Evolutionary conservation across 2,888 invertebrate species (phyloP), one percentile per base, ranked within the genome.

Genomic region (Bombylius discolor): DNA sequence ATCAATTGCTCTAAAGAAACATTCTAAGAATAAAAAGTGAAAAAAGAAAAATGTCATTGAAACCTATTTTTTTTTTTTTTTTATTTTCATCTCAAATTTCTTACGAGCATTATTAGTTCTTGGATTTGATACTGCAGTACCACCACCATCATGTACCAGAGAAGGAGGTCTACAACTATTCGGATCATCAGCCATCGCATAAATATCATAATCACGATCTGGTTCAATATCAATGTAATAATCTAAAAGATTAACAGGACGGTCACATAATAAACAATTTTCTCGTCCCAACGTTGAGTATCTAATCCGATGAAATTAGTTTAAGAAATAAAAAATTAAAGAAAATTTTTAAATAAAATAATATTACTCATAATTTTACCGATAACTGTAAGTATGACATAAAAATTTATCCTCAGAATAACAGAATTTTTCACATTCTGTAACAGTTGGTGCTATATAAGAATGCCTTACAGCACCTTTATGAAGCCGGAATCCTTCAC

Each of bases 1-100:
- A 52, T 87, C 87, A 11, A 87, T 79, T 0, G 88, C 85, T 62
- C 89, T 81, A 81, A 87, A 87, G 70, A 90, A 90, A 66, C 90
- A 90, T 70, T 90, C 90, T 89, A 68, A 45, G 12, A 45, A 6
- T 12, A 8, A 14, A 45, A n/a, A 39, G 11, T 3, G 39, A 39
- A 39, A 7, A 39, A 39, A 39, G 11, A 39, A 39, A 7, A 39
- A 39, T 11, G 11, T n/a, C n/a, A n/a, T 13, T 49, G 33, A 7
- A 32, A 13, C 1, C 11, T n/a, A n/a, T n/a, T n/a, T n/a, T n/a
- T n/a, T n/a, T n/a, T 23, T 23, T 23, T 23, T 23, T 3, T 23
- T 23, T 3, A 23, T 23, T 23, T 23, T 23, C 23, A 23, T n/a
- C 1, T 23, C 8, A 11, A 5, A 42, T 11, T 42, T 42, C 52